Evolutionary conservation across 2,888 invertebrate species (phyloP), one percentile per base, ranked within the genome.

Genomic region (Morinoia aosen): DNA sequence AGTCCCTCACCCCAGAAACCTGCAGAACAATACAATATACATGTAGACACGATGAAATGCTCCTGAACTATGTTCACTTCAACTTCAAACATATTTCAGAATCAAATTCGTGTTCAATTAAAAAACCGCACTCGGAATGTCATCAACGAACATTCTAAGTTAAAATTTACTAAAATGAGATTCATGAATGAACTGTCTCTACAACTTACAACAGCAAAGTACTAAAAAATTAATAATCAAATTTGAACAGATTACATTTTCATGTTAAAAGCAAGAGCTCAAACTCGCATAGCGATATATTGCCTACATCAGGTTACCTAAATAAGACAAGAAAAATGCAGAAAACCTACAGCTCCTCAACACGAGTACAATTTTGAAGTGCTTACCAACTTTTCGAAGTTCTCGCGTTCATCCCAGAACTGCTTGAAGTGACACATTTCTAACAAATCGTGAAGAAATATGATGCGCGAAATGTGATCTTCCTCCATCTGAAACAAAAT

Each of bases 371-470:
- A 16, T 25, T 10, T 76, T 16, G 76, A 19, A 3, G 33, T 16
- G 93, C 96, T 95, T 56, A 96, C 96, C 96, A 96, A 76, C n/a
- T 96, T 95, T 39, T 97, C 97, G 93, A 97, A 97, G 56, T 97
- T 96, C 95, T 97, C 96, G 88, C 97, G 96, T 93, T 97, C 96
- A 58, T 97, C 98, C 99, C 99, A 99, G 97, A 99, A 99, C 96
- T 98, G 98, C 97, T 98, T 98, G 97, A 99, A 99, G 97, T 99
- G 98, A 97, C 99, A 99, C 96, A 98, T 98, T 97, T 99, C 99
- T 97, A 99, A 97, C 96, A 99, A 98, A 97, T 99, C 98, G 8
- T 99, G 99, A 97, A 99, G 97, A 97, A 98, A 98, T 97, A 99
- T 98, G 93, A 99, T 99, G 97, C 98, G 98, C 97, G 98, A 98